phyloP scores from a whole-genome alignment of 2,113 vertebrate species.

The Hemiprocne comata region DNA sequence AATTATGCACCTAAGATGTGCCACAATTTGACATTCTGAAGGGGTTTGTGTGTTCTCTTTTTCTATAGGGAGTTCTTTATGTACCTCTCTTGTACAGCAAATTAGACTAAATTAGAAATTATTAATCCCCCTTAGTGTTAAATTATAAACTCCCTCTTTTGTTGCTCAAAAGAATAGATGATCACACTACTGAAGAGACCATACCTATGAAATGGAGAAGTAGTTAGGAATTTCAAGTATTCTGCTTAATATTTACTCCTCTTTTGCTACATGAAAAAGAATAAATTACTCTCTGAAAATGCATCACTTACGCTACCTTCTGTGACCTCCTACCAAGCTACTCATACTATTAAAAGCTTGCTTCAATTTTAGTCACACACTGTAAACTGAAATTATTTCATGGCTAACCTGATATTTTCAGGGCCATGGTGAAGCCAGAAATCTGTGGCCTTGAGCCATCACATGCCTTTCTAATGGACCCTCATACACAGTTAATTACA shows the following conservation, averaged over 20 bases:
- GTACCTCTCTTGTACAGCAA: neutral
- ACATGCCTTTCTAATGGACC: slow-evolving; percentile 55
- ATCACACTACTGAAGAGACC: neutral
- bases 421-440: slow-evolving; percentile 44
- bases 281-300: slow-evolving; percentile 7
- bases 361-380: slow-evolving; percentile 18
- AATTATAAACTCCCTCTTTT: neutral
- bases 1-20: neutral
- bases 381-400: slow-evolving; percentile 54
- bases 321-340: neutral
- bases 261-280: neutral
- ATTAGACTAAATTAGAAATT: neutral
- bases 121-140: neutral
- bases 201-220: accelerated
- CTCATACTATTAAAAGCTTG: slow-evolving; percentile 1
- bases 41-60: neutral
- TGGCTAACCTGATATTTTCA: slow-evolving; percentile 57
- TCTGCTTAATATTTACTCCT: neutral
- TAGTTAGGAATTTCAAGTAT: neutral
- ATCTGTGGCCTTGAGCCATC: slow-evolving; percentile 33
- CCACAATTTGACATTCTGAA: neutral
- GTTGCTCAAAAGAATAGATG: neutral
- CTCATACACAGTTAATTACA: slow-evolving; percentile 60
- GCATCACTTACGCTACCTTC: neutral
- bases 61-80: neutral